Evolutionary conservation across 2,113 vertebrate species (phyloP), one percentile per base, ranked within the genome.

Genomic region (Anhinga anhinga): DNA sequence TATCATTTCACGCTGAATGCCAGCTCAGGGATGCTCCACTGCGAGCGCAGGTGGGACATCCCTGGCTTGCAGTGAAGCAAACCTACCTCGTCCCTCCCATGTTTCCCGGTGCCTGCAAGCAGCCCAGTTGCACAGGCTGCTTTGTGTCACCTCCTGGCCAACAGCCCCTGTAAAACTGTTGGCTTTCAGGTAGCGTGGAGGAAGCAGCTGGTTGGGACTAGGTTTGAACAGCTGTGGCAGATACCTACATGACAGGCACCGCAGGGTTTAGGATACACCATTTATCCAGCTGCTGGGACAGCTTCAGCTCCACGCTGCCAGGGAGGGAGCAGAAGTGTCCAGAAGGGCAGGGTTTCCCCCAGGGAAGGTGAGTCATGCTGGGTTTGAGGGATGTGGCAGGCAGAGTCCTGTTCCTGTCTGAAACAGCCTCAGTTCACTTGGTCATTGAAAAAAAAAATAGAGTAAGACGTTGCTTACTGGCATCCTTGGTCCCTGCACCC

Each of bases 201-300:
- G 23, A 45, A 59, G 34, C 22, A 45, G 52, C 11, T 7, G 10
- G 27, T 15, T 55, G 25, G 29, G 15, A 71, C 19, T 1, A 2
- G 26, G 26, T 76, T 62, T 87, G 58, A 58, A 47, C 1, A 2
- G 40, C 72, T 62, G 47, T 10, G 0, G 29, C 2, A 0, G 23
- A 44, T 62, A 27, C n/a, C 40, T 56, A 13, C 0, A 0, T 29
- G 49, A 36, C 11, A 7, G 27, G 36, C 29, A 38, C 7, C 5
- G 1, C 23, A 30, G 38, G 9, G 30, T n/a, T 74, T 32, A 25
- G 62, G 18, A 55, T 29, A 5, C 0, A 8, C 36, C 56, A 56
- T 81, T 84, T 56, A 44, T n/a, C 82, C 3, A 3, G 9, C 30
- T 58, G 62, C 47, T 42, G 22, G 61, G 67, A 52, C 36, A 80